Evolutionary conservation across 2,888 invertebrate species (phyloP).

Genomic region (Polietes domitor): DNA sequence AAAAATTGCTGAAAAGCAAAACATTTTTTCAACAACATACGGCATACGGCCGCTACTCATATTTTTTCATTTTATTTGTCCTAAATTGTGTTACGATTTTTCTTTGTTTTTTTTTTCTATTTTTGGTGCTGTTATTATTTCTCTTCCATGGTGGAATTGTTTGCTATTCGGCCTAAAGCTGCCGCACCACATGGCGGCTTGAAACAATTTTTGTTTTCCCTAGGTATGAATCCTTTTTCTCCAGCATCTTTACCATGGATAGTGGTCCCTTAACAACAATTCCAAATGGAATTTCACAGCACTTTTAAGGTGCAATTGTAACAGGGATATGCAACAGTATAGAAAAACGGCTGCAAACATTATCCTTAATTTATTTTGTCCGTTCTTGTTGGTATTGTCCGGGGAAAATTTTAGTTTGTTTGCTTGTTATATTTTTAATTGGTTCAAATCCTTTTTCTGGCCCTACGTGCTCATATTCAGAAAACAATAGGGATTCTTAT

Average conservation of each 20-base stretch:
- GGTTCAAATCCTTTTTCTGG: constrained; percentile 35
- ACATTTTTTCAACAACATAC: constrained; percentile 9
- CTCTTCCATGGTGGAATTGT: background rate
- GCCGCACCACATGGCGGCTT: background rate
- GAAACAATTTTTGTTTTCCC: constrained; percentile 17
- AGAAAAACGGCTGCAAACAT: constrained; percentile 8
- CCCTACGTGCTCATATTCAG: constrained; percentile 18
- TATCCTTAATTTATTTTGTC: constrained; percentile 10
- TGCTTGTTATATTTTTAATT: constrained; percentile 44
- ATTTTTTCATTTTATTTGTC: background rate
- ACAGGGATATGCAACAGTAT: background rate
- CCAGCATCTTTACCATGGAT: background rate
- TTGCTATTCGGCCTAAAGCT: constrained; percentile 27
- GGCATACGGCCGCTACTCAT: background rate
- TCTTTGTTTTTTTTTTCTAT: background rate
- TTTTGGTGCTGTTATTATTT: background rate
- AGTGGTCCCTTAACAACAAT: background rate
- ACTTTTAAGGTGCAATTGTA: constrained; percentile 21
- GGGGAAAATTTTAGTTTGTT: constrained; percentile 29
- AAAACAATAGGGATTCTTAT: constrained; percentile 35
- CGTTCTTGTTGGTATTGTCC: constrained; percentile 22
- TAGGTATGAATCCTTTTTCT: constrained; percentile 26
- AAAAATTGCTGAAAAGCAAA: background rate
- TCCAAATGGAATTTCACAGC: background rate
- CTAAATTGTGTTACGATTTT: constrained; percentile 23